A percentile compares a stretch with the other conserved stretches of the same genome.
These are phyloP conservation scores for Centropristis striata DNA, from an alignment of 2,113 vertebrate genomes.

Conservation along the genomic window DNA sequence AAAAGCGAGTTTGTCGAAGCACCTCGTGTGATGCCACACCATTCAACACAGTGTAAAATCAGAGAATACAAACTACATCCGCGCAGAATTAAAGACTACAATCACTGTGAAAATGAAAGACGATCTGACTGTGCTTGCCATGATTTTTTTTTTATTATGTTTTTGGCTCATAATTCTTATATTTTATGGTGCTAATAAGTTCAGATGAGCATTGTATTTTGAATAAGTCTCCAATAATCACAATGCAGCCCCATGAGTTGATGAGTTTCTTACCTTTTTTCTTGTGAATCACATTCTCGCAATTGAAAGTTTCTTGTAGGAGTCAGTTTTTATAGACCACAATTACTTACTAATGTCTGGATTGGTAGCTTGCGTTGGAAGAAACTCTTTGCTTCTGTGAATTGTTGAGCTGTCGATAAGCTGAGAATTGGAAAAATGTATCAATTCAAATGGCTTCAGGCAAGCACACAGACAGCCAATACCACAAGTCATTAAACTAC, in stretches of 20 bases:
- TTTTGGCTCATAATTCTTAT: neutral
- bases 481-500: constrained; percentile 27
- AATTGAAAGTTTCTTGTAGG: neutral
- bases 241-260: neutral
- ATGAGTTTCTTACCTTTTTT: neutral
- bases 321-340: constrained; percentile 1
- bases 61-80: constrained; percentile 24
- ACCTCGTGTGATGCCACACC: constrained; percentile 5
- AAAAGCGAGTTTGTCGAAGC: constrained; percentile 5
- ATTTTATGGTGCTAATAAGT: neutral
- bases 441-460: constrained; percentile 21
- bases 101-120: neutral
- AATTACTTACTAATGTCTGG: neutral
- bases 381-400: constrained; percentile 22
- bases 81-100: neutral
- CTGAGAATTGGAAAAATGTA: constrained; percentile 14
- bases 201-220: neutral
- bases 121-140: neutral
- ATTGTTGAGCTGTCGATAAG: constrained; percentile 10
- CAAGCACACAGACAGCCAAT: constrained; percentile 33
- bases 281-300: neutral
- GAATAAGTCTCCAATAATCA: neutral
- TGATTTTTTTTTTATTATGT: neutral
- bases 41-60: constrained; percentile 4
- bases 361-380: neutral